Evolutionary conservation across 2,113 vertebrate genomes (phyloP).

Genomic region (Rhabdomys dilectus): DNA sequence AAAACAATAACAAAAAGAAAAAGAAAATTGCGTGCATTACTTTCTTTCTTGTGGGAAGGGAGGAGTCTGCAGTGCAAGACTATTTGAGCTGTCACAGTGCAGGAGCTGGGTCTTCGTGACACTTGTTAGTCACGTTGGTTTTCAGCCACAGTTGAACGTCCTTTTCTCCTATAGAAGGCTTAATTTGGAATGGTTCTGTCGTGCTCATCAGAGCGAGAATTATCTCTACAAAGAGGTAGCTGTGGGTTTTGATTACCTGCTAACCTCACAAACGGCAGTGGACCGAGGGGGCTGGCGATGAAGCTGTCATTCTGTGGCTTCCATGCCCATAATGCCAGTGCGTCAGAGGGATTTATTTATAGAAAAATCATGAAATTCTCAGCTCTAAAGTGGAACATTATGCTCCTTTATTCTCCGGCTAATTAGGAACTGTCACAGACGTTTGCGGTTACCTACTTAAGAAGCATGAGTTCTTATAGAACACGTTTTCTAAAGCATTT

Average conservation of each 20-base stretch:
- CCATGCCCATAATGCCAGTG: background rate
- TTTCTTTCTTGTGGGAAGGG: background rate
- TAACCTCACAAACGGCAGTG: conserved; percentile 59
- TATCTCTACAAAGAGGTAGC: conserved; percentile 83
- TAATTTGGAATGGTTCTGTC: conserved; percentile 82
- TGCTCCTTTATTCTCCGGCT: conserved; percentile 47
- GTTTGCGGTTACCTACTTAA: conserved; percentile 44
- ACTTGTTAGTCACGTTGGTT: conserved; percentile 65
- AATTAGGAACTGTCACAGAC: conserved; percentile 52
- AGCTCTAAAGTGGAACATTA: conserved; percentile 61
- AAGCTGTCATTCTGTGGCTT: conserved; percentile 66
- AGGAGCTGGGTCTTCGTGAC: background rate
- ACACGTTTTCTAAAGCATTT: background rate
- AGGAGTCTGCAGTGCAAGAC: background rate
- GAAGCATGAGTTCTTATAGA: background rate
- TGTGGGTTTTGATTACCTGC: conserved; percentile 81
- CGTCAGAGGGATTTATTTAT: conserved; percentile 73
- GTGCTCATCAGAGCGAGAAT: conserved; percentile 84
- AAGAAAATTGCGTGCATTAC: conserved; percentile 10
- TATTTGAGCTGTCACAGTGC: conserved; percentile 33
- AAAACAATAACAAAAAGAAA: background rate
- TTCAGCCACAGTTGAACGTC: conserved; percentile 72
- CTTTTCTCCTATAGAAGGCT: conserved; percentile 63
- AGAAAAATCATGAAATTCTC: conserved; percentile 60
- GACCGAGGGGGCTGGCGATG: conserved; percentile 79